Conservation (phyloP, 2,797 vertebrate species). For the Phyllotis vaccarum region DNA sequence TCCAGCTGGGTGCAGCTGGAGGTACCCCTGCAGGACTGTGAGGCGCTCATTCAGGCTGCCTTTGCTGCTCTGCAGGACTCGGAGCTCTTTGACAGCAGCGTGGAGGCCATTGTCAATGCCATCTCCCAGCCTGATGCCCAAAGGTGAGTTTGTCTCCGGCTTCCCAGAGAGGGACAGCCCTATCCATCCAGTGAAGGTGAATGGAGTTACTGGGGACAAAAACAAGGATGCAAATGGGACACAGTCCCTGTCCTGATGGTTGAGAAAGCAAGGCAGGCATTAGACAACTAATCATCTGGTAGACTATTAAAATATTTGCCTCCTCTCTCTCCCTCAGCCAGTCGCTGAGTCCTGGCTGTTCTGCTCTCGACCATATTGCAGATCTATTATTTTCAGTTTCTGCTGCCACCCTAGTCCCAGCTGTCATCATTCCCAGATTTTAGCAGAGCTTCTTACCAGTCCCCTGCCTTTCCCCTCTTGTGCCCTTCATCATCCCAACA, state of each 20-base stretch:
- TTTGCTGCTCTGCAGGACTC: conserved; percentile 96
- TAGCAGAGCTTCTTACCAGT: conserved; percentile 19
- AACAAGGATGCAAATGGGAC: conserved; percentile 41
- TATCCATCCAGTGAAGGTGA: neutral
- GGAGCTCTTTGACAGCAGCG: conserved; percentile 97
- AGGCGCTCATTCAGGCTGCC: conserved; percentile 96
- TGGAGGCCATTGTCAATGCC: conserved; percentile 98
- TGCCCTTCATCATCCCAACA: conserved; percentile 11
- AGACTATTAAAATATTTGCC: conserved; percentile 60
- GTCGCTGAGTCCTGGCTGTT: conserved; percentile 41
- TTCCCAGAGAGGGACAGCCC: conserved; percentile 4
- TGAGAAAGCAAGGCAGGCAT: conserved; percentile 49
- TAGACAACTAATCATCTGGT: conserved; percentile 34
- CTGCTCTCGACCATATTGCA: conserved; percentile 55
- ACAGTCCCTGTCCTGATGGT: neutral
- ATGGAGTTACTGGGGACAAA: conserved; percentile 30
- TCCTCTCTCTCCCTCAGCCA: conserved; percentile 38
- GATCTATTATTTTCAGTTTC: conserved; percentile 60
- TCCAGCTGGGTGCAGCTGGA: conserved; percentile 99
- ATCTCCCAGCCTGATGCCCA: conserved; percentile 99
- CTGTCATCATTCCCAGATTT: conserved; percentile 54
- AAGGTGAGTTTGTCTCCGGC: conserved; percentile 90
- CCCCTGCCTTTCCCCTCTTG: neutral
- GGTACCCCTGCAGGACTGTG: conserved; percentile 96
- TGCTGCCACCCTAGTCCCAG: conserved; percentile 37